Conservation (phyloP, 2,797 vertebrate species). For the Iguana delicatissima region DNA sequence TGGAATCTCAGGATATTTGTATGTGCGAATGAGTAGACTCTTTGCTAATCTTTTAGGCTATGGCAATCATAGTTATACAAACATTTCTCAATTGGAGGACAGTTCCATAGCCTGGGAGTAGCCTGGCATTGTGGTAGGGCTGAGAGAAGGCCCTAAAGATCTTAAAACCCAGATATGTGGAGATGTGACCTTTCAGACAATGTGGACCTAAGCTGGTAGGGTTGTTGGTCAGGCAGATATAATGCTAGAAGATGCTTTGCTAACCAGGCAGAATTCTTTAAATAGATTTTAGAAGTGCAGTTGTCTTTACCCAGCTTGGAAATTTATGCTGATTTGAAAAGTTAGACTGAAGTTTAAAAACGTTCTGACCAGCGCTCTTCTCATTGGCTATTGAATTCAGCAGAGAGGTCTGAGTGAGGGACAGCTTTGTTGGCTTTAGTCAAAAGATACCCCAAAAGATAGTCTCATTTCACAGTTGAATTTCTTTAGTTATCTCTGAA, state of each 20-base stretch:
- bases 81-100: too few relatives aligned
- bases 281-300: neutral
- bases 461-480: conserved; percentile 73
- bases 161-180: too few relatives aligned
- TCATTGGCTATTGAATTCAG: conserved; percentile 23
- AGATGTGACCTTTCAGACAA: too few relatives aligned
- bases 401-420: neutral
- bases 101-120: too few relatives aligned
- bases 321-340: conserved; percentile 41
- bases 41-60: too few relatives aligned
- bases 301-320: conserved; percentile 9
- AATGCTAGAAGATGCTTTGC: neutral
- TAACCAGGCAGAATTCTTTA: neutral
- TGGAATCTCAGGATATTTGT: too few relatives aligned
- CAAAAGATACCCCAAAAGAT: conserved; percentile 61
- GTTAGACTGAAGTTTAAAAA: neutral
- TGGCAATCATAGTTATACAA: too few relatives aligned
- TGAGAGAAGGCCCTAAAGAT: too few relatives aligned
- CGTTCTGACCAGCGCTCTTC: neutral
- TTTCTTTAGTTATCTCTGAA: conserved; percentile 69
- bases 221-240: neutral
- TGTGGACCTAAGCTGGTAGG: neutral
- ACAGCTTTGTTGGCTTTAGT: conserved; percentile 40
- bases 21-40: too few relatives aligned
- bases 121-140: too few relatives aligned